These are phyloP conservation scores for Mythimna ferrago DNA, from an alignment of 2,888 invertebrate species.

Conservation along the genomic window DNA sequence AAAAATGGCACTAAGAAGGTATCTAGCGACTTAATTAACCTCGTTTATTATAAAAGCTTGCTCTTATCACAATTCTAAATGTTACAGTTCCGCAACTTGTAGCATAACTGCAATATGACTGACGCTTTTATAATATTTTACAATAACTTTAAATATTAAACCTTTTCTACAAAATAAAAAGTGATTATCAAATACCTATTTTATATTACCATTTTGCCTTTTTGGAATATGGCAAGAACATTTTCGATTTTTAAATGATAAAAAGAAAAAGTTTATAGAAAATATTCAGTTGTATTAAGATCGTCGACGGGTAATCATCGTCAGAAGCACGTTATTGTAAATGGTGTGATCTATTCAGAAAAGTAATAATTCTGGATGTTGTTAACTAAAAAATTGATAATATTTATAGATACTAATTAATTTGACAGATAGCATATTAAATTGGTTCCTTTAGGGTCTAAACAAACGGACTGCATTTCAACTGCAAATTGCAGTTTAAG, in stretches of 20 bases:
- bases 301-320: slow-evolving; percentile 31
- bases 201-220: slow-evolving; percentile 63
- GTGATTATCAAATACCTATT: slow-evolving; percentile 55
- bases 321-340: slow-evolving; percentile 54
- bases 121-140: slow-evolving; percentile 46
- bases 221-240: slow-evolving; percentile 64
- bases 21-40: slow-evolving; percentile 58
- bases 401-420: neutral
- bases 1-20: slow-evolving; percentile 61
- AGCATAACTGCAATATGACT: slow-evolving; percentile 33
- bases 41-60: slow-evolving; percentile 59
- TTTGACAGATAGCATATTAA: slow-evolving; percentile 5
- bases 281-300: slow-evolving; percentile 30
- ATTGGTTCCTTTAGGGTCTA: neutral
- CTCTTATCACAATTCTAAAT: slow-evolving; percentile 50
- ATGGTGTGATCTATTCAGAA: slow-evolving; percentile 54
- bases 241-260: slow-evolving; percentile 40
- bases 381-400: neutral
- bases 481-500: too few relatives aligned
- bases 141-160: slow-evolving; percentile 40
- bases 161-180: slow-evolving; percentile 57
- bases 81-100: slow-evolving; percentile 35
- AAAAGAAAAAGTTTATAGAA: slow-evolving; percentile 33
- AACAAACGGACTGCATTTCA: too few relatives aligned
- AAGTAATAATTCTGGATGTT: slow-evolving; percentile 3